These are phyloP conservation scores for Epirrhoe alternata DNA, from an alignment of 2,888 invertebrate genomes.

Conservation along the genomic window DNA sequence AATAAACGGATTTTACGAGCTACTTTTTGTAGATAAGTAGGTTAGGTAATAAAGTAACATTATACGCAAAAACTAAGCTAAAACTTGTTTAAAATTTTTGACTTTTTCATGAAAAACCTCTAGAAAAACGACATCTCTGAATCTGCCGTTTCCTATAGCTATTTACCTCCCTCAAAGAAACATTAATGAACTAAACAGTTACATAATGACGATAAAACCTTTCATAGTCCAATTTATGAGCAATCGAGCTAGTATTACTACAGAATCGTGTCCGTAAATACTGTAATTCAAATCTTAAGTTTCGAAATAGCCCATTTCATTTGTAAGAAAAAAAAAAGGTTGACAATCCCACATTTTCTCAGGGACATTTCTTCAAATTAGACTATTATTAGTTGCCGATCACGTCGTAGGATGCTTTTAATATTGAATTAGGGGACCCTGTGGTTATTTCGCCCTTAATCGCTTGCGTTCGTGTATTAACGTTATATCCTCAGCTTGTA, in stretches of 20 bases:
- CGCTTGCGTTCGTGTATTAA: slow-evolving; percentile 78
- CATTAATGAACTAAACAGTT: slow-evolving; percentile 45
- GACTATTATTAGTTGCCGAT: slow-evolving; percentile 84
- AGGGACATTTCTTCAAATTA: slow-evolving; percentile 84
- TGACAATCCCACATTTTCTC: slow-evolving; percentile 83
- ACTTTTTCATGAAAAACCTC: neutral
- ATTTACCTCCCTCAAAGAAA: slow-evolving; percentile 29
- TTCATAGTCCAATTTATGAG: slow-evolving; percentile 56
- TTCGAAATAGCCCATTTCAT: slow-evolving; percentile 70
- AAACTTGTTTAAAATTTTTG: no score
- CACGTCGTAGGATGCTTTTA: slow-evolving; percentile 84
- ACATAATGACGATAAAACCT: slow-evolving; percentile 51
- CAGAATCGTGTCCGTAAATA: slow-evolving; percentile 62
- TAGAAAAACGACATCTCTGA: neutral
- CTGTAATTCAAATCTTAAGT: slow-evolving; percentile 64
- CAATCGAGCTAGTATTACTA: slow-evolving; percentile 57
- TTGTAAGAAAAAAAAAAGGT: slow-evolving; percentile 70
- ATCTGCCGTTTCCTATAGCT: slow-evolving; percentile 14
- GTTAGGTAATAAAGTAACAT: no score
- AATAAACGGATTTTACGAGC: no score
- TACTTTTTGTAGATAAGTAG: no score
- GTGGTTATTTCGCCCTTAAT: slow-evolving; percentile 82
- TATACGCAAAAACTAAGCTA: no score
- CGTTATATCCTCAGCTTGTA: slow-evolving; percentile 81
- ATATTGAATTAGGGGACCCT: slow-evolving; percentile 84